phyloP scores from a whole-genome alignment of 1,140 invertebrate species.

The Lepidotrigona ventralis region DNA sequence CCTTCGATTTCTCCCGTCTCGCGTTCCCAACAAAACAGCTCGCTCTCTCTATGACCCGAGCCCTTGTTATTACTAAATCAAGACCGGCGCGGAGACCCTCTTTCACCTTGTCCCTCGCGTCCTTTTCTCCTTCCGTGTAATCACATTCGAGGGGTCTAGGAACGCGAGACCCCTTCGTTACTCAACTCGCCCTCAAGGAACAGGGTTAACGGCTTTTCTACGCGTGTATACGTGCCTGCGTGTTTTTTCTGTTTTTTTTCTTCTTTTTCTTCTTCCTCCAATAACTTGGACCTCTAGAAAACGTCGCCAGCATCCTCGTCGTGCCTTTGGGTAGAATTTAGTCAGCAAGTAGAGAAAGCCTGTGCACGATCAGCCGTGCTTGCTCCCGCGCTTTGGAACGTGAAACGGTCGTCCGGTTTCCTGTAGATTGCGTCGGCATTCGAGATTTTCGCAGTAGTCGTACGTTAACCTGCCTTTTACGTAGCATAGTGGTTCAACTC shows the following conservation, averaged over 20 bases:
- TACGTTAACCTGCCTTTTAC: too few species aligned
- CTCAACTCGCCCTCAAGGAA: conserved; percentile 43
- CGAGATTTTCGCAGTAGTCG: not conserved
- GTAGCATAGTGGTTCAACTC: too few species aligned
- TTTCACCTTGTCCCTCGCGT: conserved; percentile 26
- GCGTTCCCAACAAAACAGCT: conserved; percentile 7
- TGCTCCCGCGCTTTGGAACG: not conserved
- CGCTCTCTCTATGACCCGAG: conserved; percentile 12
- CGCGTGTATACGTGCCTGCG: not conserved
- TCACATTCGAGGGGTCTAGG: conserved; percentile 58
- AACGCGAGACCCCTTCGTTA: conserved; percentile 50
- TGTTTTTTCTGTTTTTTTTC: not conserved
- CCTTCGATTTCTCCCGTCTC: conserved; percentile 23
- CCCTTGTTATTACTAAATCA: conserved; percentile 67
- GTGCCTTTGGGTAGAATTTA: conserved; percentile 24
- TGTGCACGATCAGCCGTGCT: conserved; percentile 36
- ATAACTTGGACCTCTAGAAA: not conserved
- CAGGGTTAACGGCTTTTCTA: conserved; percentile 28
- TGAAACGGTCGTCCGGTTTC: not conserved
- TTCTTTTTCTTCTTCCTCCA: not conserved
- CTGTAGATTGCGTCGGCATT: not conserved
- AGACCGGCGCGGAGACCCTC: conserved; percentile 44
- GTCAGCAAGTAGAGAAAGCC: conserved; percentile 28
- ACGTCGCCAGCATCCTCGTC: not conserved
- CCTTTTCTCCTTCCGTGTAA: conserved; percentile 53